Base-by-base conservation (phyloP, 2,888 invertebrate species). In the Temnothorax rugatulus region DNA sequence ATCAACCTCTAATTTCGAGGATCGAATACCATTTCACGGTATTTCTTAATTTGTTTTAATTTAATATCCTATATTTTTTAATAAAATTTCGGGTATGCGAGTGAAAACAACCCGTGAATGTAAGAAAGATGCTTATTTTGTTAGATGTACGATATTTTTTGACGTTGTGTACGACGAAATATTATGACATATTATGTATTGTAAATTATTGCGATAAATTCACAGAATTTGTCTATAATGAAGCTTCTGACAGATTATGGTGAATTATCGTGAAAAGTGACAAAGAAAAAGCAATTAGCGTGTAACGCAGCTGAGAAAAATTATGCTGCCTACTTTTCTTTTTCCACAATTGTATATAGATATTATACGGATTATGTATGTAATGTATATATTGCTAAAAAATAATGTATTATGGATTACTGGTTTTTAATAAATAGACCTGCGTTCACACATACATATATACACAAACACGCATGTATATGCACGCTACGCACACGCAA, bases 311-410 rank as follows among this genome's bases (percentile, higher is more conserved):
- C 47, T 47, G 57, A 41, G 25, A 50, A 41, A 50, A 77, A 29
- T 63, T 41, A 41, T 38, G 38, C 57, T 66, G 66, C 64, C 59
- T 61, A 71, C 44, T 59, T 77, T 63, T 82, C 59, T 63, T 63
- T 61, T 61, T 57, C 52, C 52, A 76, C 15, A 84, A 86, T n/a
- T 89, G 88, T 87, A 90, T 88, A 90, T 90, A 91, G 66, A 84
- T 88, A 89, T 85, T 83, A 84, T 79, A 86, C 88, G 83, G 86
- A 90, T 90, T 88, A 91, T 92, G 92, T 90, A 93, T 91, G 92
- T 91, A 92, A 89, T 93, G 93, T 93, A 93, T 93, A 92, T 93
- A 93, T 90, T 86, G 85, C 83, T 86, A 86, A 86, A 83, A 81
- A 84, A 76, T 90, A 83, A 86, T 91, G 91, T 90, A 91, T 82